Evolutionary conservation across 2,797 vertebrate species (phyloP), one percentile per base, ranked within the genome.

Genomic region (Esox lucius): DNA sequence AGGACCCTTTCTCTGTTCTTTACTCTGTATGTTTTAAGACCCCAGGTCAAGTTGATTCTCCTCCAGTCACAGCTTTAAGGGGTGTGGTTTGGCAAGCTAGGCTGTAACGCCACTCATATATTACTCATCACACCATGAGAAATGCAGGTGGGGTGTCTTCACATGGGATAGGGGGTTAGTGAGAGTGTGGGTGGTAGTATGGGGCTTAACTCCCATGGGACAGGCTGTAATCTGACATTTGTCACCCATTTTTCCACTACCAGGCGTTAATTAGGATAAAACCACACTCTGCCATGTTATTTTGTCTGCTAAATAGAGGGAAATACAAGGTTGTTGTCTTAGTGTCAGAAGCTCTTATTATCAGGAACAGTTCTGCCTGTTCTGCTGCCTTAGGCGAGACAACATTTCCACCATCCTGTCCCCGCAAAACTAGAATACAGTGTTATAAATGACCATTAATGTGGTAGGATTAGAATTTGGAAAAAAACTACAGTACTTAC

Each of bases 261-360:
- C 74, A 72, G 56, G 59, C 66, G 71, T 68, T 71, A 84, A 75
- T 66, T 78, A 62, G 69, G 73, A 83, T 77, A 78, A 77, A 74
- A 75, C 66, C 59, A 62, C 15, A 7, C 73, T 68, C 56, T 35
- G 64, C 72, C 46, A 31, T 3, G 15, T 28, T 22, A 61, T 61
- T 24, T 61, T 12, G 56, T 11, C n/a, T 22, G 81, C 28, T 72
- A 72, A 75, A 82, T 68, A 70, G 78, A 78, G 42, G n/a, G 67
- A 79, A 33, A 59, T 39, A 65, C n/a, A 42, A 11, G 0, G 81
- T 83, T 81, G 83, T 82, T 81, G 80, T 81, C 71, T 75, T 80
- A 69, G 77, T 56, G 51, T 77, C 72, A 33, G n/a, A 39, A 81
- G 56, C 56, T 24, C 56, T 61, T 22, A 56, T 61, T 22, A 46